These are phyloP conservation scores for Achroia grisella DNA, from an alignment of 1,140 invertebrate species.

Conservation along the genomic window DNA sequence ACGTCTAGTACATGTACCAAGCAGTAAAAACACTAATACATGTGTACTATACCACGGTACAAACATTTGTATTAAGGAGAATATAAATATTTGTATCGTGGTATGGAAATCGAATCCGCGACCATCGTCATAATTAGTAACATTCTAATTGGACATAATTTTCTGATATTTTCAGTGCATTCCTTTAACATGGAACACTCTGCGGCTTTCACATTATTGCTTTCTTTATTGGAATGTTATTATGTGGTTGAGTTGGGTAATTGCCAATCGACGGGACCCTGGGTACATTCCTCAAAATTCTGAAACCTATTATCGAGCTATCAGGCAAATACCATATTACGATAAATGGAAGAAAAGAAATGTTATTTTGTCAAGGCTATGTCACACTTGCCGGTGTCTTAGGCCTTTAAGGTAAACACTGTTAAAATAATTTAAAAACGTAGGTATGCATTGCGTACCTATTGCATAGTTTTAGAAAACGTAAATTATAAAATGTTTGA, in stretches of 20 bases:
- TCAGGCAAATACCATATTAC: conserved; percentile 91
- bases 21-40: too few relatives aligned
- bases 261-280: conserved; percentile 90
- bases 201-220: conserved; percentile 88
- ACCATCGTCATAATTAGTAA: too few relatives aligned
- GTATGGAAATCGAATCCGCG: too few relatives aligned
- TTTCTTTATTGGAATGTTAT: conserved; percentile 92
- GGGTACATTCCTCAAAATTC: conserved; percentile 92
- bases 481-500: too few relatives aligned
- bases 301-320: conserved; percentile 90
- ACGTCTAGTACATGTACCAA: too few relatives aligned
- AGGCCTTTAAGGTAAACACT: conserved; percentile 77
- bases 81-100: too few relatives aligned
- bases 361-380: conserved; percentile 88
- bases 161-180: conserved; percentile 78
- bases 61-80: too few relatives aligned
- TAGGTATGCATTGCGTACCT: too few relatives aligned
- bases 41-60: too few relatives aligned
- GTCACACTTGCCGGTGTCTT: conserved; percentile 92
- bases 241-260: conserved; percentile 95
- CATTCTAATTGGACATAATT: too few relatives aligned
- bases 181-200: conserved; percentile 91
- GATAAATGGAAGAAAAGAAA: conserved; percentile 92
- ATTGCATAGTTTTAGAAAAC: too few relatives aligned
- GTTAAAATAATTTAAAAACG: too few relatives aligned